Conservation (phyloP, 37 sponge, comb jelly and placozoan species). For the Ianthella basta region DNA sequence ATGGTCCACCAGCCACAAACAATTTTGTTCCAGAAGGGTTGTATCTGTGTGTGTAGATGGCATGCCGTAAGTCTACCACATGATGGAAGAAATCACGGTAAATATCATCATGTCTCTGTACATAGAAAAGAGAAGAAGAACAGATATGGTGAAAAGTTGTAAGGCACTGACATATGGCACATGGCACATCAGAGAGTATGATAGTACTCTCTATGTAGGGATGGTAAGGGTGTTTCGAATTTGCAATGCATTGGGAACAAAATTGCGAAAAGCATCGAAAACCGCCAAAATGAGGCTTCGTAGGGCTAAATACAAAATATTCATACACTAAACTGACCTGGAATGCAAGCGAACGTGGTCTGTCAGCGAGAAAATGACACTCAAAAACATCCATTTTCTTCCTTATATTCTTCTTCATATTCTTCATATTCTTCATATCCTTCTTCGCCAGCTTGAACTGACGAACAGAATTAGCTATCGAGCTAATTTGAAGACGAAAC, state of each 20-base stretch:
- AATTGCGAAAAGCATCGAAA: no score
- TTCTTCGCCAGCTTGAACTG: no score
- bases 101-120: slow-evolving; percentile 74
- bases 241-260: not conserved
- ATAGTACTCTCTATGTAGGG: not conserved
- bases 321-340: no score
- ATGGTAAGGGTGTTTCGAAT: not conserved
- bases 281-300: no score
- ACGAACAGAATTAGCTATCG: no score
- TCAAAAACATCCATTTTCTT: no score
- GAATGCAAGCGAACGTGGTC: no score
- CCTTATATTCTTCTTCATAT: no score
- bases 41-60: slow-evolving; percentile 93
- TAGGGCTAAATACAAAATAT: no score
- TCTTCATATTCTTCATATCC: no score
- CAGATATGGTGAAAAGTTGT: not conserved
- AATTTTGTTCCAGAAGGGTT: slow-evolving; percentile 80
- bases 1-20: slow-evolving; percentile 92
- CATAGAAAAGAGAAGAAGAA: not conserved
- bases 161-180: not conserved
- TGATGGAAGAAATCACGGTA: slow-evolving; percentile 78
- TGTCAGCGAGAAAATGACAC: no score
- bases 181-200: not conserved
- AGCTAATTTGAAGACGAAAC: no score
- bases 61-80: slow-evolving; percentile 73